Conservation (phyloP, 1,140 invertebrate species). For the Phymastichus coffea region DNA sequence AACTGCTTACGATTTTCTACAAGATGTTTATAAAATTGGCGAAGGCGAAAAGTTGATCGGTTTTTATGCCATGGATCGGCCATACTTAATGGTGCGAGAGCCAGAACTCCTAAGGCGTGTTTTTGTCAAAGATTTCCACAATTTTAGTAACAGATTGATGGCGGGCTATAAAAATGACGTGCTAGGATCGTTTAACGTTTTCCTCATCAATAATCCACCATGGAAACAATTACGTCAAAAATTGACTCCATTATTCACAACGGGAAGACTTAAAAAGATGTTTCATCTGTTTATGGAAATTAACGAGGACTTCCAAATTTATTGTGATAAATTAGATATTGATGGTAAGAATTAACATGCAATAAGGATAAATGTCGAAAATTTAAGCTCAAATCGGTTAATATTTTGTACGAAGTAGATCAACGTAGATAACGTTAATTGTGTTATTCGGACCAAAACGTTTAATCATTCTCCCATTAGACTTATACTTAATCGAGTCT, state of each 20-base stretch:
- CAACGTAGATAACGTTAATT: too few relatives aligned
- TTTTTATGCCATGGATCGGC: constrained; percentile 45
- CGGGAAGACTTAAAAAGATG: constrained; percentile 52
- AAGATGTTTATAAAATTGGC: constrained; percentile 28
- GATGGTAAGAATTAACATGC: too few relatives aligned
- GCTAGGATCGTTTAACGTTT: constrained; percentile 36
- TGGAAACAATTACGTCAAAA: constrained; percentile 52
- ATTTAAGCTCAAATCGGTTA: too few relatives aligned
- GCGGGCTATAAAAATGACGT: constrained; percentile 48
- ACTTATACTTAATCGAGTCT: too few relatives aligned
- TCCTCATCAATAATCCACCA: constrained; percentile 36
- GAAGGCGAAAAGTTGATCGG: constrained; percentile 37
- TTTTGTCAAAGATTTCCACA: constrained; percentile 54
- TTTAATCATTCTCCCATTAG: too few relatives aligned
- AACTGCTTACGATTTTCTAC: constrained; percentile 18
- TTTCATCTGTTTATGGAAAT: constrained; percentile 51
- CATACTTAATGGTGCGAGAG: constrained; percentile 50
- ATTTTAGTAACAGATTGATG: constrained; percentile 44
- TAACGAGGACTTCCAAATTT: constrained; percentile 41
- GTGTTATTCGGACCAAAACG: too few relatives aligned
- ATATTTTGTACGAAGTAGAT: too few relatives aligned
- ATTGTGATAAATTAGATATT: too few relatives aligned
- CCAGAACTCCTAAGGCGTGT: constrained; percentile 51
- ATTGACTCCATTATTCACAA: constrained; percentile 56
- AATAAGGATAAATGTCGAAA: too few relatives aligned